Evolutionary conservation across 2,888 invertebrate species (phyloP).

Genomic region (Melikaiella ostensackeni): DNA sequence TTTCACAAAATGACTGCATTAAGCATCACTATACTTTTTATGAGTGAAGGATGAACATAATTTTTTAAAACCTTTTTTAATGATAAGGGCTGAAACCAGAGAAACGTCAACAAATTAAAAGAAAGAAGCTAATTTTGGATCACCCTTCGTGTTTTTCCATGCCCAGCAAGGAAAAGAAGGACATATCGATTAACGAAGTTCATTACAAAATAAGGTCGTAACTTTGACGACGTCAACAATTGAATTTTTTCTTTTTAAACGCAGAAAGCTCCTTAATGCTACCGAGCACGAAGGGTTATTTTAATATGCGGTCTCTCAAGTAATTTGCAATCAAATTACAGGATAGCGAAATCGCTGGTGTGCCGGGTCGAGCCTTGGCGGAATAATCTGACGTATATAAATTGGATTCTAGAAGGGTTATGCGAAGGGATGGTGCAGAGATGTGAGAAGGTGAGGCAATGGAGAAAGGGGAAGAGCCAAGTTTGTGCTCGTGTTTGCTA

Average conservation of each 20-base stretch:
- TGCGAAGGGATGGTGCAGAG: slow-evolving; percentile 41
- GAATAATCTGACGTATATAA: slow-evolving; percentile 74
- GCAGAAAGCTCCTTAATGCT: slow-evolving; percentile 7
- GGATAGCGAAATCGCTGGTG: neutral
- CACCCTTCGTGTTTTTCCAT: neutral
- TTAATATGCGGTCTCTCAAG: slow-evolving; percentile 7
- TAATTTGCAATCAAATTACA: slow-evolving; percentile 35
- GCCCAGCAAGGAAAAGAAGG: neutral
- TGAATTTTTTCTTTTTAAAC: neutral
- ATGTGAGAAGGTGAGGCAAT: slow-evolving; percentile 43
- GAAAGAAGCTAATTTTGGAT: no score
- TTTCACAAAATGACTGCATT: no score
- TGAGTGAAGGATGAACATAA: no score
- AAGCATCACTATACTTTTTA: no score
- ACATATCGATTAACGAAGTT: slow-evolving; percentile 8
- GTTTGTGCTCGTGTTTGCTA: slow-evolving; percentile 17
- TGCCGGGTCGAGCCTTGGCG: slow-evolving; percentile 52
- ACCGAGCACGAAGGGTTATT: slow-evolving; percentile 3
- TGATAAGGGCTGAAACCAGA: no score
- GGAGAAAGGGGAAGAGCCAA: neutral
- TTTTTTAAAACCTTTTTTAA: no score
- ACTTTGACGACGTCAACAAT: neutral
- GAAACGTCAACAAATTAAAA: no score
- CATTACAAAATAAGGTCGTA: slow-evolving; percentile 32
- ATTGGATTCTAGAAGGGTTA: slow-evolving; percentile 70